phyloP scores from a whole-genome alignment of 2,113 vertebrate species.

The Cettia cetti region DNA sequence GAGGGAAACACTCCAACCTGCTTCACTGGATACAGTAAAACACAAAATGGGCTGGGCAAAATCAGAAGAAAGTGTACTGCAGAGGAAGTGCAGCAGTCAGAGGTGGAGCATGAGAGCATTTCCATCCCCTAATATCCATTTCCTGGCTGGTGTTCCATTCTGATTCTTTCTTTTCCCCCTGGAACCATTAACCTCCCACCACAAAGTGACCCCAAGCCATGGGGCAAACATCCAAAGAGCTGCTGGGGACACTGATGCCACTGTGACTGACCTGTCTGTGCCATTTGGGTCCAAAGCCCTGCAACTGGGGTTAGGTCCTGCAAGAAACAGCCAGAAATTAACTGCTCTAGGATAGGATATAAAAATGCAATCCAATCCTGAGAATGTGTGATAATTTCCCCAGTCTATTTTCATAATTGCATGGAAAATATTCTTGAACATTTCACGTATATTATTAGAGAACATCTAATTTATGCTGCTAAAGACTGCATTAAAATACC shows the following conservation, averaged over 20 bases:
- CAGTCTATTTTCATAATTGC: neutral
- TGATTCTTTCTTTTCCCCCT: neutral
- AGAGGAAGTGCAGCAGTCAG: neutral
- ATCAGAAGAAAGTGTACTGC: neutral
- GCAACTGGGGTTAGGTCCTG: neutral
- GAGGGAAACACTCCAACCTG: neutral
- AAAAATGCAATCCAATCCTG: neutral
- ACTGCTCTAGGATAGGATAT: neutral
- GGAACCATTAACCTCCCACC: neutral
- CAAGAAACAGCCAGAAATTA: neutral
- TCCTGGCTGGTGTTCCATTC: neutral
- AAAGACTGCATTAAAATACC: neutral
- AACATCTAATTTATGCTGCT: conserved; percentile 17
- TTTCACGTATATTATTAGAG: neutral
- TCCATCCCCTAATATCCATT: neutral
- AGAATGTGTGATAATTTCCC: neutral
- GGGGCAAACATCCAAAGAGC: neutral
- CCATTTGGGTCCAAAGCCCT: neutral
- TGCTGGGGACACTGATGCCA: neutral
- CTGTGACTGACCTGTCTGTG: no score
- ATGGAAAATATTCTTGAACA: neutral
- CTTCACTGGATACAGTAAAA: neutral
- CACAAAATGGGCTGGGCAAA: neutral
- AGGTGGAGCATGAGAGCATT: neutral
- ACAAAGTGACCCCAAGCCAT: neutral